These are phyloP conservation scores for Frankliniella intonsa DNA, from an alignment of 2,888 invertebrate species.

Conservation along the genomic window DNA sequence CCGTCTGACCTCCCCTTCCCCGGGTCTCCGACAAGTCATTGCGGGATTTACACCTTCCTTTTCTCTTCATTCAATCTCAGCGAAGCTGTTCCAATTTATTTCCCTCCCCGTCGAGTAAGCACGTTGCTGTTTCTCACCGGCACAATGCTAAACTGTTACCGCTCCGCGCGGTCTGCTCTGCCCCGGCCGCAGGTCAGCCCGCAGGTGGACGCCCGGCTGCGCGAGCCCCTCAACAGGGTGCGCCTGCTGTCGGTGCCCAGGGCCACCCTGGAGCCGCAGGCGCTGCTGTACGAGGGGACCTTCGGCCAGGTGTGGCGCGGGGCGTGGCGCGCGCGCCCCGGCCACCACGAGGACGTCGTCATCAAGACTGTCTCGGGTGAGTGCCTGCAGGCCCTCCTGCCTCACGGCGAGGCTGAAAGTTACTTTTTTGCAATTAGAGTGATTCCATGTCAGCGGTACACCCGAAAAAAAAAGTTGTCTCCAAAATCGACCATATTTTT, in stretches of 20 bases:
- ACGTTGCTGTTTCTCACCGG: too few relatives aligned
- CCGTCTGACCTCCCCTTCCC: too few relatives aligned
- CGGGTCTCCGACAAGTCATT: too few relatives aligned
- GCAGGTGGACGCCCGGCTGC: conserved; percentile 25
- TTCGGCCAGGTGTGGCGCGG: conserved; percentile 82
- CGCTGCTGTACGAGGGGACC: conserved; percentile 71
- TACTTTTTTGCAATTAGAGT: too few relatives aligned
- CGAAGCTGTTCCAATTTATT: neutral
- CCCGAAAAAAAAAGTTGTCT: too few relatives aligned
- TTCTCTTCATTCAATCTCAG: neutral
- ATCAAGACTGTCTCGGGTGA: conserved; percentile 84
- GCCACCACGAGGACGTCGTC: conserved; percentile 65
- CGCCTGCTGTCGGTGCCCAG: conserved; percentile 57
- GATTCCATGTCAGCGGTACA: too few relatives aligned
- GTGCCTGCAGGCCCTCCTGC: conserved; percentile 39
- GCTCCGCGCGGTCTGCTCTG: too few relatives aligned
- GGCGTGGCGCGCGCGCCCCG: conserved; percentile 50
- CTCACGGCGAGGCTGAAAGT: conserved; percentile 31
- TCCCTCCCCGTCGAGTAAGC: too few relatives aligned
- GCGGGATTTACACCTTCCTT: neutral
- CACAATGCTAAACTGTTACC: too few relatives aligned
- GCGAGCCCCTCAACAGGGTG: conserved; percentile 58
- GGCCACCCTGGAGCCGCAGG: conserved; percentile 57
- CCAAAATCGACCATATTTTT: too few relatives aligned
- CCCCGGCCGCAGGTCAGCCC: conserved; percentile 2